Evolutionary conservation across 2,888 invertebrate species (phyloP).

Genomic region (Iphiclides podalirius): DNA sequence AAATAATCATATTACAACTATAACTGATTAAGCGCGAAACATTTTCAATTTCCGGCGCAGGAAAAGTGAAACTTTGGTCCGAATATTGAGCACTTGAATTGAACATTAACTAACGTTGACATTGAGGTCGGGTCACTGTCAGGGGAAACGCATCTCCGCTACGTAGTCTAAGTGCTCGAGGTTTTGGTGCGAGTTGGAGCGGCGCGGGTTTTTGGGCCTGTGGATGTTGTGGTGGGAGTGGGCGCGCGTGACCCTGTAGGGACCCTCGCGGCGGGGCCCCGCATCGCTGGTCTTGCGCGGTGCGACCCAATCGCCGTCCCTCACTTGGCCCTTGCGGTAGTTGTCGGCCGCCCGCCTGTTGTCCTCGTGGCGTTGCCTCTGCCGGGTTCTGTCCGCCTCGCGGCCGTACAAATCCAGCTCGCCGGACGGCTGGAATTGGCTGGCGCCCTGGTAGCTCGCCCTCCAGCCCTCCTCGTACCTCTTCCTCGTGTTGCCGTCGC

Average conservation of each 20-base stretch:
- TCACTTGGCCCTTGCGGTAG: constrained; percentile 54
- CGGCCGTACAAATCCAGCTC: constrained; percentile 85
- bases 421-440: constrained; percentile 82
- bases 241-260: constrained; percentile 74
- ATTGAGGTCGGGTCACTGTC: constrained; percentile 56
- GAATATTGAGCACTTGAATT: constrained; percentile 71
- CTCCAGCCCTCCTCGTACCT: constrained; percentile 86
- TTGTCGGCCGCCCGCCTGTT: constrained; percentile 64
- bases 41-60: constrained; percentile 34
- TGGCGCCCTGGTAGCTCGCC: constrained; percentile 79
- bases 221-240: constrained; percentile 84
- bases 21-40: constrained; percentile 17
- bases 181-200: constrained; percentile 83
- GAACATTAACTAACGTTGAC: constrained; percentile 38
- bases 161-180: constrained; percentile 82
- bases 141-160: constrained; percentile 83
- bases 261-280: constrained; percentile 69
- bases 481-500: constrained; percentile 78
- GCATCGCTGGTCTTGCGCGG: constrained; percentile 64
- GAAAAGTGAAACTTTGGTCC: constrained; percentile 71
- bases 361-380: constrained; percentile 68
- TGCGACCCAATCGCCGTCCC: constrained; percentile 57
- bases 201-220: constrained; percentile 70
- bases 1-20: constrained; percentile 26
- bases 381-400: constrained; percentile 79